A percentile compares a stretch with the other conserved stretches of the same genome.
Conservation (phyloP, 2,113 vertebrate genomes). For the Cettia cetti region DNA sequence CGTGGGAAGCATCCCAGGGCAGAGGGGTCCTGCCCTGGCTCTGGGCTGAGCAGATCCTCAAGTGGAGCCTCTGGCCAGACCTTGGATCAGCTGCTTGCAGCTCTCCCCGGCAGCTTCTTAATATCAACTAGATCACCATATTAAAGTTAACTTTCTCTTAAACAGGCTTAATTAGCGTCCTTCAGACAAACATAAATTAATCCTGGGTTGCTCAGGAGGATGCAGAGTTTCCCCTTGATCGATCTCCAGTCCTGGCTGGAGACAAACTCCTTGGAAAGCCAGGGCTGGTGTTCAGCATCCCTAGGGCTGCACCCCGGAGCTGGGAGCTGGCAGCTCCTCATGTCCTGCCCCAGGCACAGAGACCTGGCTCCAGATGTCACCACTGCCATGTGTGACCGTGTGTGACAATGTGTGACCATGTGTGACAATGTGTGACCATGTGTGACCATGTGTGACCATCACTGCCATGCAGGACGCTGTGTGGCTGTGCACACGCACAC, state of each 20-base stretch:
- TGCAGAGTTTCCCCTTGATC: background rate
- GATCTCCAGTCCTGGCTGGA: slow-evolving; percentile 13
- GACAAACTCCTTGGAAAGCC: background rate
- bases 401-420: background rate
- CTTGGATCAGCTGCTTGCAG: background rate
- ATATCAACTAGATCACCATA: background rate
- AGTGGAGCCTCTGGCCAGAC: fast-evolving
- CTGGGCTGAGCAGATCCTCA: background rate
- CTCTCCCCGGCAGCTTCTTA: slow-evolving; percentile 6
- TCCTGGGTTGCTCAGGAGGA: slow-evolving; percentile 46
- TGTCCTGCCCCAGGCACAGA: background rate
- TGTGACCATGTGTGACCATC: background rate
- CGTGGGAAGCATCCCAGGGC: fast-evolving
- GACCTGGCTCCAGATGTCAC: background rate
- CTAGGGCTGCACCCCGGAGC: fast-evolving
- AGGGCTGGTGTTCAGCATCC: background rate
- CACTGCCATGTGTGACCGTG: fast-evolving
- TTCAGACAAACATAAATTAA: slow-evolving; percentile 72
- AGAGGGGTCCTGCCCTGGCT: background rate
- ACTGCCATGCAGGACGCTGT: background rate
- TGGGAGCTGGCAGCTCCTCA: fast-evolving
- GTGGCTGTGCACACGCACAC: background rate
- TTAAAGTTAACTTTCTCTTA: slow-evolving; percentile 74
- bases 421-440: fast-evolving
- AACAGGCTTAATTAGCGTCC: slow-evolving; percentile 71